Evolutionary conservation across 2,797 vertebrate genomes (phyloP), one percentile per base, ranked within the genome.

Genomic region (Discoglossus pictus): DNA sequence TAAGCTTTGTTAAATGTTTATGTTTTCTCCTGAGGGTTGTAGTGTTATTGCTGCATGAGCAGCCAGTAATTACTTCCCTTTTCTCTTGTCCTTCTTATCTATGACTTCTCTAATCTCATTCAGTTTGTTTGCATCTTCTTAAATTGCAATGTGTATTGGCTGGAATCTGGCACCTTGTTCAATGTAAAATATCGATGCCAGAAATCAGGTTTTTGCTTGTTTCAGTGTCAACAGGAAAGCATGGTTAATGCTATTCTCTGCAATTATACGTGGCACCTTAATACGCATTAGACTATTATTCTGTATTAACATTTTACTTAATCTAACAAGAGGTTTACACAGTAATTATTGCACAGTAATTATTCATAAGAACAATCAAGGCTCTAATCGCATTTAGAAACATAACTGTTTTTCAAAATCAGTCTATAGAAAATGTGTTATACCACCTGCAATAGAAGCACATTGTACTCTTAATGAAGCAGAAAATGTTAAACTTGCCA

Each of bases 41-140:
- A 5, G 18, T 21, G 43, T 21, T 46, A 46, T 46, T 15, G 25
- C 17, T 27, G 27, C 9, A 7, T 12, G 13, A 46, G 25, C 40
- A 21, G 16, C 20, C 56, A 18, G 56, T 34, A 46, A 46, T 46
- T 31, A 46, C 17, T 46, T 58, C 27, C n/a, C 27, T 31, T 31
- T 31, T 31, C 40, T 20, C 46, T 48, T 15, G 46, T 25, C 15
- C 46, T 25, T 15, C 9, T 48, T 48, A 13, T 48, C 23, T 15
- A 6, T 25, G n/a, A 2, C 21, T n/a, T 48, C 21, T 25, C 3
- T 24, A 13, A 48, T 25, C 27, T 31, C 46, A 24, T 20, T 46
- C 6, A 46, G 3, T 23, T 48, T 3, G 11, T 48, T 48, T 25
- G 10, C 6, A 24, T 48, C 46, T 24, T 7, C 23, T 23, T 24